Conservation (phyloP, 2,888 invertebrate species). For the Spisula subtruncata region DNA sequence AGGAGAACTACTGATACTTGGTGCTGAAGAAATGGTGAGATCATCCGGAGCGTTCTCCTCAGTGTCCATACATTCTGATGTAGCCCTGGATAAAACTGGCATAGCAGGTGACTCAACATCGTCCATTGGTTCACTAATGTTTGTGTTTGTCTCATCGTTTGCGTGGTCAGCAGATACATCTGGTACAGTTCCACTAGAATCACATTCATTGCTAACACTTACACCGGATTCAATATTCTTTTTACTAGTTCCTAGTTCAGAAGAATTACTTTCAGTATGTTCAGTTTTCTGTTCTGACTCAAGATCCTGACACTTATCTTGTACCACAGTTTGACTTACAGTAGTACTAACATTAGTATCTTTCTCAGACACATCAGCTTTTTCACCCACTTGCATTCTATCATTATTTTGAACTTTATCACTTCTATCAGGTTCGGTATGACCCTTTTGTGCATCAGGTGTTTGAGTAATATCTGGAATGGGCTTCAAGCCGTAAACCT, state of each 20-base stretch:
- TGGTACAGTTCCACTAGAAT: neutral
- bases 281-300: neutral
- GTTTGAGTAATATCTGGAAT: neutral
- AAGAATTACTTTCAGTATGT: neutral
- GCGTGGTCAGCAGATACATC: neutral
- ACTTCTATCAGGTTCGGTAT: neutral
- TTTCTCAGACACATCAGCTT: neutral
- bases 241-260: neutral
- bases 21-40: neutral
- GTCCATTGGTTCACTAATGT: neutral
- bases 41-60: conserved; percentile 24
- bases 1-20: conserved; percentile 3
- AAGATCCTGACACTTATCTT: neutral
- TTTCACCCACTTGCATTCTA: conserved; percentile 19
- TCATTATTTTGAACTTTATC: conserved; percentile 10
- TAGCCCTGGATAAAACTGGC: conserved; percentile 37
- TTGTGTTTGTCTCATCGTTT: neutral
- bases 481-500: neutral
- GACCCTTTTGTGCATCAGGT: neutral
- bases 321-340: neutral
- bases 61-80: conserved; percentile 20
- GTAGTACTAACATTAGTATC: neutral
- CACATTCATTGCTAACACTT: neutral
- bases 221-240: neutral
- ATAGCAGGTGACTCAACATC: conserved; percentile 16